Evolutionary conservation across 2,888 invertebrate species (phyloP).

Genomic region (Xylota segnis): DNA sequence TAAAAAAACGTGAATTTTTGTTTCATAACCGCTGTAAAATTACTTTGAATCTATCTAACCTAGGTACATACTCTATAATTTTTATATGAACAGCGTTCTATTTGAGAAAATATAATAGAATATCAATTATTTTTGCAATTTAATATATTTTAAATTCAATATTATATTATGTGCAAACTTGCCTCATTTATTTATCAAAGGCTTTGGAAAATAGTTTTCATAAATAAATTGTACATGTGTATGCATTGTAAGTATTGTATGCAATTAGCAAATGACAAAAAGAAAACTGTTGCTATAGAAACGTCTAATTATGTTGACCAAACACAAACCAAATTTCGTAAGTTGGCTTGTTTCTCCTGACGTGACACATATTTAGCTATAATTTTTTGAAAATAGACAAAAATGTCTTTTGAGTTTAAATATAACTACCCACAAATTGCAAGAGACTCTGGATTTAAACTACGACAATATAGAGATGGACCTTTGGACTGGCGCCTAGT

Average conservation of each 20-base stretch:
- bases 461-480: slow-evolving; percentile 81
- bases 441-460: slow-evolving; percentile 82
- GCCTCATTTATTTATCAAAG: no score
- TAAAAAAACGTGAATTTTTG: not conserved
- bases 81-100: no score
- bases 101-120: no score
- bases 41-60: no score
- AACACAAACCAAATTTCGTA: not conserved
- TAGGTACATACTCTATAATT: no score
- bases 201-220: no score
- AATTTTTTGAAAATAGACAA: not conserved
- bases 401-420: slow-evolving; percentile 76
- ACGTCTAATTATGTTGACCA: not conserved
- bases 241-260: not conserved
- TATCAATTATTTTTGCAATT: no score
- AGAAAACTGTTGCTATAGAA: slow-evolving; percentile 31
- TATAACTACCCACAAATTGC: slow-evolving; percentile 83
- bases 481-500: slow-evolving; percentile 83
- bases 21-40: no score
- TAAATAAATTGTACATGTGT: not conserved
- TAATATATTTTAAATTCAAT: no score
- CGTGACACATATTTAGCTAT: not conserved
- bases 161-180: no score
- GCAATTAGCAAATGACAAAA: not conserved
- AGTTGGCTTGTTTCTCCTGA: not conserved